Evolutionary conservation across 1,140 invertebrate species (phyloP), one percentile per base, ranked within the genome.

Genomic region (Drosophila navojoa): DNA sequence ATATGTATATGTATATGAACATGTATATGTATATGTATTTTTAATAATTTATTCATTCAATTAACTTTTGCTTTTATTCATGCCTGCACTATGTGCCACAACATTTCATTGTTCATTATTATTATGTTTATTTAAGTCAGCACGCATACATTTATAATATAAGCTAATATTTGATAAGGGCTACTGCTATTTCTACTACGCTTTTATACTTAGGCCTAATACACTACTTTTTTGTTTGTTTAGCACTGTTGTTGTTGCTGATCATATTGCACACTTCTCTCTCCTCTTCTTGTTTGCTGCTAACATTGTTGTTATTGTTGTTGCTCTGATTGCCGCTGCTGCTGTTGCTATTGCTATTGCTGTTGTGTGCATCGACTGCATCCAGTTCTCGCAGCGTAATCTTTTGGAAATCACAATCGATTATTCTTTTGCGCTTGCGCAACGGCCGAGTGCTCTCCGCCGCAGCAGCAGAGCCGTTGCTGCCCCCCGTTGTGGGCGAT

Each of bases 361-460:
- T 73, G 40, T 25, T 57, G 11, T 66, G 45, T 6, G 5, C 40
- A n/a, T 73, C 69, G 10, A n/a, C 44, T 10, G 68, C n/a, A 93
- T 87, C 82, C 49, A 64, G 47, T 29, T 90, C 87, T 16, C 72
- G 74, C 16, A 80, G n/a, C 5, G 76, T 69, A 35, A 91, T 90
- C 54, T 91, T 91, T 42, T 91, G 90, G 53, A 91, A 92, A 73
- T 92, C 91, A 55, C 91, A 92, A 61, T 92, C 91, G 22, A 92
- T 92, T 16, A 92, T 90, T 16, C 91, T 76, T 55, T 92, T 94
- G 57, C 94, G 92, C 82, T 95, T 95, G 42, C 94, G 93, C 71
- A 94, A 82, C 11, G 94, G 94, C 76, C 94, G 93, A 32, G 92
- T 93, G 11, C 93, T 94, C 87, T 94, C 94, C 27, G 89, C 79